Conservation (phyloP, 2,113 vertebrate genomes). For the Microcebus ravelobensis region DNA sequence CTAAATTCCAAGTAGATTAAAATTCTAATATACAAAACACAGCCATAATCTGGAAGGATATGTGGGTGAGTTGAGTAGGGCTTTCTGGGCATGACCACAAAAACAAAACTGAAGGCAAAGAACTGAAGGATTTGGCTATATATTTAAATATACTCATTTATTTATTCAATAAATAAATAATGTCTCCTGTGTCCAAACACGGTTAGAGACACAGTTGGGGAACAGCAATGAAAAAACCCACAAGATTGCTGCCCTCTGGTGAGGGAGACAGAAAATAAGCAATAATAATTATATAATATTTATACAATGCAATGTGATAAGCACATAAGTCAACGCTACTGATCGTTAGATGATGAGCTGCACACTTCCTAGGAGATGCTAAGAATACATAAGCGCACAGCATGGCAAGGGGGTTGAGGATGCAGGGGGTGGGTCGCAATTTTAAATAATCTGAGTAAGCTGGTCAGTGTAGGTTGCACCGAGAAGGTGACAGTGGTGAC, state of each 20-base stretch:
- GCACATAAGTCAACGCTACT: background rate
- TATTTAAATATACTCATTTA: background rate
- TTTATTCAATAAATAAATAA: background rate
- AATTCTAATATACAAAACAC: background rate
- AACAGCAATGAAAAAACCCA: background rate
- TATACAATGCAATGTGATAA: too few species aligned
- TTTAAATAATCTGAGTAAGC: background rate
- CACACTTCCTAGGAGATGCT: background rate
- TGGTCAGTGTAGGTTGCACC: background rate
- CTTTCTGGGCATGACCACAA: background rate
- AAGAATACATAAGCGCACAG: background rate
- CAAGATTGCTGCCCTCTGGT: background rate
- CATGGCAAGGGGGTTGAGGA: background rate
- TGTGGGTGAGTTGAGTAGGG: background rate
- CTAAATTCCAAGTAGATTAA: constrained; percentile 5
- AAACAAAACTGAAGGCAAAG: background rate
- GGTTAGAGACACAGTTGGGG: background rate
- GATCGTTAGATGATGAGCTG: background rate
- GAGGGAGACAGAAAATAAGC: background rate
- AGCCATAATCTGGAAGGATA: background rate
- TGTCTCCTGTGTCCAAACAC: background rate
- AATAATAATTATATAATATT: background rate
- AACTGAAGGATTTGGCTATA: background rate
- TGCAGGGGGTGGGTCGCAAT: background rate
- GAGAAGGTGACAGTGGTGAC: background rate